Evolutionary conservation across 2,888 invertebrate species (phyloP).

Genomic region (Magallana nippona): DNA sequence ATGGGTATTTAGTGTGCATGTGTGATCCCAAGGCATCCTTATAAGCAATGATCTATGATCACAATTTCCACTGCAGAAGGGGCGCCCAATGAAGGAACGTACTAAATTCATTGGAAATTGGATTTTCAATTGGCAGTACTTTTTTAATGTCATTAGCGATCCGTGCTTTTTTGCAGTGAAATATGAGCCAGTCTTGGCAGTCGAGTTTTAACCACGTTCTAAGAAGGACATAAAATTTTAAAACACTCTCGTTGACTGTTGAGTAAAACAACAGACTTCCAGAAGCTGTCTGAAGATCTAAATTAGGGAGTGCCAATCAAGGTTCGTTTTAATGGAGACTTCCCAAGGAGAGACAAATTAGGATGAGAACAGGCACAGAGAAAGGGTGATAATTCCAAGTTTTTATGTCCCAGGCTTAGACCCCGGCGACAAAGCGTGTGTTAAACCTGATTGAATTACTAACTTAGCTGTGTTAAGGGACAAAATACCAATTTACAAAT

Average conservation of each 20-base stretch:
- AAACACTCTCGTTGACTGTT: conserved; percentile 26
- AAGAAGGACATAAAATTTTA: conserved; percentile 21
- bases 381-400: conserved; percentile 6
- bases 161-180: background rate
- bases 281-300: conserved; percentile 1
- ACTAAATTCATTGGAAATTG: conserved; percentile 31
- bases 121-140: conserved; percentile 20
- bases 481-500: conserved; percentile 30
- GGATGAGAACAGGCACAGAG: background rate
- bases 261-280: conserved; percentile 13
- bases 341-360: conserved; percentile 30
- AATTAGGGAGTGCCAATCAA: conserved; percentile 27
- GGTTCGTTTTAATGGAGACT: background rate
- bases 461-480: conserved; percentile 27
- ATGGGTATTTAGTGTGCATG: background rate
- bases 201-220: background rate
- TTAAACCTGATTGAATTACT: conserved; percentile 29
- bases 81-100: background rate
- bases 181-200: background rate
- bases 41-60: background rate
- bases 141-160: conserved; percentile 26
- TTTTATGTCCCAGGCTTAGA: conserved; percentile 18
- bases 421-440: conserved; percentile 19
- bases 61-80: background rate
- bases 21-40: background rate